Evolutionary conservation across 1,140 invertebrate genomes (phyloP).

Genomic region (Cydia splendana): DNA sequence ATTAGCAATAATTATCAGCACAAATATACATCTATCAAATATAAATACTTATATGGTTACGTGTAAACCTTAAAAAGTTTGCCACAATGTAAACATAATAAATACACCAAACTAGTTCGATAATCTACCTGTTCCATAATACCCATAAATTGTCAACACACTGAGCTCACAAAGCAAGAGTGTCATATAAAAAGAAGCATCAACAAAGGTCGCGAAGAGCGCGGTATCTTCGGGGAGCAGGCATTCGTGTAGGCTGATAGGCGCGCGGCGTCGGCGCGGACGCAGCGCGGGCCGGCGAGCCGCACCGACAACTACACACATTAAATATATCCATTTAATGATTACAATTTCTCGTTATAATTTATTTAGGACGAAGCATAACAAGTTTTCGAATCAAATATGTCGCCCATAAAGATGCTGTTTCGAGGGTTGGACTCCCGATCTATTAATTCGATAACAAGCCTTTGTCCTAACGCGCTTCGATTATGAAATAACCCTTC

Average conservation of each 20-base stretch:
- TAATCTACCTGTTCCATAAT: conserved; percentile 6
- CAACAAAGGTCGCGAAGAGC: conserved; percentile 61
- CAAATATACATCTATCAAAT: too few species aligned
- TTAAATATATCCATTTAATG: conserved; percentile 79
- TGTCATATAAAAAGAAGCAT: conserved; percentile 46
- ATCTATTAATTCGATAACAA: conserved; percentile 65
- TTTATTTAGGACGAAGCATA: conserved; percentile 78
- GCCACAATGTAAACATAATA: neutral
- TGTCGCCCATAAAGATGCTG: conserved; percentile 79
- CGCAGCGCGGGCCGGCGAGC: conserved; percentile 47
- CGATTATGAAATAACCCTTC: conserved; percentile 64
- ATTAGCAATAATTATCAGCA: too few species aligned
- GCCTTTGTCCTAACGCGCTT: conserved; percentile 54
- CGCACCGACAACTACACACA: conserved; percentile 65
- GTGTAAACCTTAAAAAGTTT: neutral
- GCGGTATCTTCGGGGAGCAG: conserved; percentile 63
- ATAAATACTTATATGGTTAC: neutral
- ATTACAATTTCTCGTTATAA: conserved; percentile 80
- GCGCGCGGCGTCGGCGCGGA: conserved; percentile 33
- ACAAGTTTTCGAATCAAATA: conserved; percentile 80
- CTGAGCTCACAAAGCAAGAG: conserved; percentile 39
- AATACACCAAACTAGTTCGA: neutral
- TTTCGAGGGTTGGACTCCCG: conserved; percentile 67
- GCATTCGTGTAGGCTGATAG: conserved; percentile 74
- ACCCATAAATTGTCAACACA: conserved; percentile 20